A percentile compares a stretch with the other conserved stretches of the same genome.
Evolutionary conservation across 2,797 vertebrate species (phyloP).

Genomic region (Moxostoma hubbsi): DNA sequence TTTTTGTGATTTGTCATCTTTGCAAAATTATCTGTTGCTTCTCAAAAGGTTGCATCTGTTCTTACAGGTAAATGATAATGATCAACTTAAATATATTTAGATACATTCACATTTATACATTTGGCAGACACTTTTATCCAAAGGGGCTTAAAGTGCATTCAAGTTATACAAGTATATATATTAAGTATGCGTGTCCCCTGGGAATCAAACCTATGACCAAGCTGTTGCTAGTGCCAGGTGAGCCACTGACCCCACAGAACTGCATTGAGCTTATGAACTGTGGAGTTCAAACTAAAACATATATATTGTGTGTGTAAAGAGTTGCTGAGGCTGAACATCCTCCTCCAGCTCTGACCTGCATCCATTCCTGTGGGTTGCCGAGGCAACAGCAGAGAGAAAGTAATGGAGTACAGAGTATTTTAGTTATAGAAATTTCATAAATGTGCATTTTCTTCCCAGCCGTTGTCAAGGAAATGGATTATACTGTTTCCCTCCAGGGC

Average conservation of each 20-base stretch:
- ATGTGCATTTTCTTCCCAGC: constrained; percentile 17
- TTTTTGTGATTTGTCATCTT: neutral
- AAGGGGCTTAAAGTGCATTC: constrained; percentile 8
- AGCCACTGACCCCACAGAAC: too few relatives aligned
- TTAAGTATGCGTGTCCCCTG: too few relatives aligned
- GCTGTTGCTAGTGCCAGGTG: too few relatives aligned
- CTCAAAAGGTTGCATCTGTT: neutral
- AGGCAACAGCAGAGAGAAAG: constrained; percentile 81
- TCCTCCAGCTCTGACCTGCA: constrained; percentile 84
- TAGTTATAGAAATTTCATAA: constrained; percentile 27
- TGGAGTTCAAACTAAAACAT: neutral
- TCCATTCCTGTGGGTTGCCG: constrained; percentile 87
- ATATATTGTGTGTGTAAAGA: constrained; percentile 15
- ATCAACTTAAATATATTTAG: neutral
- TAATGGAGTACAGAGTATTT: constrained; percentile 48
- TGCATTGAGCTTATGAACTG: neutral
- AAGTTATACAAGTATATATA: too few relatives aligned
- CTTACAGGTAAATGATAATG: neutral
- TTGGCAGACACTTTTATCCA: too few relatives aligned
- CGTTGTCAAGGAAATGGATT: constrained; percentile 46
- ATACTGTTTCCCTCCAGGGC: neutral
- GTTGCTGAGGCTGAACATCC: constrained; percentile 50
- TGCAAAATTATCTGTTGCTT: constrained; percentile 14
- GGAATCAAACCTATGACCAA: too few relatives aligned
- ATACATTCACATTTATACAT: neutral